phyloP scores from a whole-genome alignment of 1,140 invertebrate genomes.

The Stegodyphus dumicola region DNA sequence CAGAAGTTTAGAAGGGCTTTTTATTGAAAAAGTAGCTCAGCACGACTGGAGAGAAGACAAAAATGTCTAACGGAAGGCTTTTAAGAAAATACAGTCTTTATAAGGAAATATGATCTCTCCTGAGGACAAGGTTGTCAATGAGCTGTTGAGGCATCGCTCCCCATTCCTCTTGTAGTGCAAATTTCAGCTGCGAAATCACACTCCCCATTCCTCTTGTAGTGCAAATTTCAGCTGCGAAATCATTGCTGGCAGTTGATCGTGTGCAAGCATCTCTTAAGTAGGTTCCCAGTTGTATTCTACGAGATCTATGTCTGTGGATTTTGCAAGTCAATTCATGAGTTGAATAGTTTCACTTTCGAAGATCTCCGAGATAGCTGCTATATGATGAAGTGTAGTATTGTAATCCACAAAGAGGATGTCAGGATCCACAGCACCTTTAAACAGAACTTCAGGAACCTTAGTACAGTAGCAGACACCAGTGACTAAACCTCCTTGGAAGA shows the following conservation, averaged over 20 bases:
- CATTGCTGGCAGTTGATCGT: neutral
- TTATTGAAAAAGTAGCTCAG: neutral
- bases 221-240: neutral
- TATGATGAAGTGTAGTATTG: conserved; percentile 1
- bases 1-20: neutral
- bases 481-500: conserved; percentile 4
- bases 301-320: neutral
- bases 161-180: no score
- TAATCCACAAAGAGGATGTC: neutral
- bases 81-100: neutral
- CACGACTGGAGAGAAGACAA: neutral
- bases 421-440: neutral
- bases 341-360: conserved; percentile 2
- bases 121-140: neutral
- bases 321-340: neutral
- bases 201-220: neutral
- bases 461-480: neutral
- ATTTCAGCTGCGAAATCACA: no score
- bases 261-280: neutral
- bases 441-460: neutral
- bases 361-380: neutral
- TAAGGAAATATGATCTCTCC: neutral
- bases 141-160: neutral
- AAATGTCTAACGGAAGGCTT: neutral
- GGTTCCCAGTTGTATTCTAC: neutral